phyloP scores from a whole-genome alignment of 2,113 vertebrate species.

The Podiceps cristatus region DNA sequence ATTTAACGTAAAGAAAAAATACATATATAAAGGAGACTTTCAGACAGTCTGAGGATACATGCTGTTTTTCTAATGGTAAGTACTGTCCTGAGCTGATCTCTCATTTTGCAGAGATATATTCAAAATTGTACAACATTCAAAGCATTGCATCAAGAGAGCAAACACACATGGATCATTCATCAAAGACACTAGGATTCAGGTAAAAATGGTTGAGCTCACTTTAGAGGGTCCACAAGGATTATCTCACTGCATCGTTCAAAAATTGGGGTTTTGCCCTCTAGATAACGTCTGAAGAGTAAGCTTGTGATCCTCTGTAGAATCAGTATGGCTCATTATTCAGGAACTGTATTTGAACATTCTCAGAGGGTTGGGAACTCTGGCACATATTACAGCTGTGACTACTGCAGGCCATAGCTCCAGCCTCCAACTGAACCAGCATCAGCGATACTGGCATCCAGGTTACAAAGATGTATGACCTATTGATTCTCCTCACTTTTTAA shows the following conservation, averaged over 20 bases:
- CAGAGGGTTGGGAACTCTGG: background rate
- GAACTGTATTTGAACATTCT: background rate
- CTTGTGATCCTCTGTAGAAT: background rate
- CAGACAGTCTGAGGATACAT: background rate
- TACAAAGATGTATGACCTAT: background rate
- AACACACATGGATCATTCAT: background rate
- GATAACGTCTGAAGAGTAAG: background rate
- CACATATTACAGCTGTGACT: background rate
- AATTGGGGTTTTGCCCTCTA: background rate
- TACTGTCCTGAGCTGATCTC: background rate
- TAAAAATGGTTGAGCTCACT: background rate
- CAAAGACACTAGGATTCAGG: background rate
- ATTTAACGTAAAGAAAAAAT: constrained; percentile 1
- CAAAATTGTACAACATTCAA: background rate
- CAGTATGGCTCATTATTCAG: background rate
- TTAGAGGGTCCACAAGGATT: background rate
- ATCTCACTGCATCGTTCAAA: background rate
- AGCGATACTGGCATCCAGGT: background rate
- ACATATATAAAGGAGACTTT: background rate
- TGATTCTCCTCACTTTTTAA: background rate
- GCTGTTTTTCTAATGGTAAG: background rate
- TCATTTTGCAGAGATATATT: background rate
- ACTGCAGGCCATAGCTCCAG: background rate
- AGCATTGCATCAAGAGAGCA: background rate
- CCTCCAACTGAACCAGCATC: background rate